Evolutionary conservation across 2,113 vertebrate genomes (phyloP), one percentile per base, ranked within the genome.

Genomic region (Lota lota): DNA sequence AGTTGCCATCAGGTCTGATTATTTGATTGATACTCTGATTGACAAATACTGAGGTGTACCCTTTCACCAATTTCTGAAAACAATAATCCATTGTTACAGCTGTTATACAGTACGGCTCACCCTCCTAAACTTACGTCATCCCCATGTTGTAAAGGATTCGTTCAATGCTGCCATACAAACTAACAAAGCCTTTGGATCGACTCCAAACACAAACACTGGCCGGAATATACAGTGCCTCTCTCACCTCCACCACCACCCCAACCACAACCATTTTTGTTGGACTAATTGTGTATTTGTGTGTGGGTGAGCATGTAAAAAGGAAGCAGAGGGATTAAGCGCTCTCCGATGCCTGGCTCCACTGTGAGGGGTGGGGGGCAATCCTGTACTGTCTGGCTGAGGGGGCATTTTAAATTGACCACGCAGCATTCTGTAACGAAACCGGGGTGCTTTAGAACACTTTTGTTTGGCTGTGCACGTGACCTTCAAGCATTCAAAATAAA

Each of bases 351-450:
- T 57, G 70, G 71, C 6, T 57, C 64, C 70, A 63, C 40, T 47
- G 40, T 5, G 40, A 8, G 40, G 5, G 36, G 40, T 67, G 36
- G 77, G 63, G 24, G 56, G 36, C 15, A 16, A 24, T 56, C 21
- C 64, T 68, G 77, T 73, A 79, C 64, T 1, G 66, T 85, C 74
- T 50, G 75, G 88, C 87, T 88, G 86, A 86, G 83, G 64, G 68
- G 67, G 81, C 86, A 77, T 67, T 87, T 82, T 81, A 74, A 87
- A 90, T 69, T 78, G 83, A 79, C 76, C 84, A 87, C 80, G 63
- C 86, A 86, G 86, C 89, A 79, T 77, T 88, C 85, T 73, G 40
- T 68, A 79, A 74, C 80, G 79, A 79, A 75, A 75, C 51, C 63
- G 64, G 70, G 51, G 57, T 22, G 75, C 73, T 78, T 81, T 77